These are phyloP conservation scores for Sesamia nonagrioides DNA, from an alignment of 1,140 invertebrate genomes.

Conservation along the genomic window DNA sequence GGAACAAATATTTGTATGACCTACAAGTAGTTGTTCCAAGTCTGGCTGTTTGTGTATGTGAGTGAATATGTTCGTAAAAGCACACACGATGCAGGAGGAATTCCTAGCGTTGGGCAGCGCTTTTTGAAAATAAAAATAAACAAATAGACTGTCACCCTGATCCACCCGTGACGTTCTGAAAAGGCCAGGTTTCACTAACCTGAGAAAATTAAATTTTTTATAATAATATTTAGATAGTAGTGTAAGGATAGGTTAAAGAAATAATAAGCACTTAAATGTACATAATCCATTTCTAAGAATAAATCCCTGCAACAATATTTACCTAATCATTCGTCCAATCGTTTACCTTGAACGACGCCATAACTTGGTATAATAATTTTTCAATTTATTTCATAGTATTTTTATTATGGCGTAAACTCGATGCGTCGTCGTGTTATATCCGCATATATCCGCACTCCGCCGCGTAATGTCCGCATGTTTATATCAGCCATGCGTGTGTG, in stretches of 20 bases:
- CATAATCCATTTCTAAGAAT: neutral
- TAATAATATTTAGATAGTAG: neutral
- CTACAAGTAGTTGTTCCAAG: too few relatives aligned
- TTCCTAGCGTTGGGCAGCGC: too few relatives aligned
- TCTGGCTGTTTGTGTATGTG: too few relatives aligned
- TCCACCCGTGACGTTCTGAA: too few relatives aligned
- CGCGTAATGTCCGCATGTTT: conserved; percentile 12
- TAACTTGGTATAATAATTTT: conserved; percentile 43
- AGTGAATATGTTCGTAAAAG: too few relatives aligned
- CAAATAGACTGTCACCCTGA: too few relatives aligned
- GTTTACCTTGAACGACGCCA: conserved; percentile 26
- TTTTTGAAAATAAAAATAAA: too few relatives aligned
- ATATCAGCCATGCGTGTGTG: neutral
- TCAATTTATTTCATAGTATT: conserved; percentile 48
- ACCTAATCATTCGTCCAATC: conserved; percentile 1
- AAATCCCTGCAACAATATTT: conserved; percentile 11
- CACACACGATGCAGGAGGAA: too few relatives aligned
- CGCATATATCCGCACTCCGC: conserved; percentile 13
- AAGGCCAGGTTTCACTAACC: too few relatives aligned
- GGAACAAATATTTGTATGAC: too few relatives aligned
- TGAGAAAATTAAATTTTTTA: too few relatives aligned
- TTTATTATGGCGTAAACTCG: conserved; percentile 36
- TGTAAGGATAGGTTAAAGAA: too few relatives aligned
- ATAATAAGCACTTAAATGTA: neutral
- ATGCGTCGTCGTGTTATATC: conserved; percentile 10